A percentile compares a stretch with the other conserved stretches of the same genome.
Conservation (phyloP, 2,797 vertebrate genomes). For the Danio aesculapii region DNA sequence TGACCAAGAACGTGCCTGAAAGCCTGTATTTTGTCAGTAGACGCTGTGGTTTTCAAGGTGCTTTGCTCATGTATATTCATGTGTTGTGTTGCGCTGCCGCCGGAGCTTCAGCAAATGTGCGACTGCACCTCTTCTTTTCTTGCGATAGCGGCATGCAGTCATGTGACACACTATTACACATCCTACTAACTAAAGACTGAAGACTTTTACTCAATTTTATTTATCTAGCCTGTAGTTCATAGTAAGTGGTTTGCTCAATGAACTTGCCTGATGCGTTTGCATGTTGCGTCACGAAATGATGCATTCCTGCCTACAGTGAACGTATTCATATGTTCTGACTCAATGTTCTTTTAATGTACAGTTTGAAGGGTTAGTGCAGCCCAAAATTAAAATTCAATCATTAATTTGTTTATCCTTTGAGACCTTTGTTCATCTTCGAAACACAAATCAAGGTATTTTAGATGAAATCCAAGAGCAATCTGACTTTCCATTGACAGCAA, state of each 20-base stretch:
- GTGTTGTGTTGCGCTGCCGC: slow-evolving; percentile 37
- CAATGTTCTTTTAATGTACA: too few species aligned
- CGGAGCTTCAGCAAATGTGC: slow-evolving; percentile 37
- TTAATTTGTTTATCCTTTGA: too few species aligned
- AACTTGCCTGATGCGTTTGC: slow-evolving; percentile 27
- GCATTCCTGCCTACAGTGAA: too few species aligned
- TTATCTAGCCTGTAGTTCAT: background rate
- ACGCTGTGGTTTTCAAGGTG: slow-evolving; percentile 60
- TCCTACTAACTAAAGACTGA: slow-evolving; percentile 18
- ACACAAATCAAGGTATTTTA: too few species aligned
- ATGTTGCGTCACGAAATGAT: slow-evolving; percentile 15
- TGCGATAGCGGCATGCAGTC: slow-evolving; percentile 25
- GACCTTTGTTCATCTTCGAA: too few species aligned
- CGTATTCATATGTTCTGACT: too few species aligned
- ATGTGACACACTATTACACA: slow-evolving; percentile 32
- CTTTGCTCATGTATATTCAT: slow-evolving; percentile 58
- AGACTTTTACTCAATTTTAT: background rate
- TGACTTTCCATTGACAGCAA: too few species aligned
- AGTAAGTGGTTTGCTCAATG: slow-evolving; percentile 17
- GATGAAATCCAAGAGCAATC: too few species aligned
- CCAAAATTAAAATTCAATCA: too few species aligned
- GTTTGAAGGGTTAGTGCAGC: too few species aligned
- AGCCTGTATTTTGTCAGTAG: slow-evolving; percentile 52
- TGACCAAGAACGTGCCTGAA: background rate
- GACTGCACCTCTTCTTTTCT: slow-evolving; percentile 49